A percentile compares a stretch with the other conserved stretches of the same genome.
Conservation (phyloP, 2,797 vertebrate species). For the Chelidonichthys spinosus region DNA sequence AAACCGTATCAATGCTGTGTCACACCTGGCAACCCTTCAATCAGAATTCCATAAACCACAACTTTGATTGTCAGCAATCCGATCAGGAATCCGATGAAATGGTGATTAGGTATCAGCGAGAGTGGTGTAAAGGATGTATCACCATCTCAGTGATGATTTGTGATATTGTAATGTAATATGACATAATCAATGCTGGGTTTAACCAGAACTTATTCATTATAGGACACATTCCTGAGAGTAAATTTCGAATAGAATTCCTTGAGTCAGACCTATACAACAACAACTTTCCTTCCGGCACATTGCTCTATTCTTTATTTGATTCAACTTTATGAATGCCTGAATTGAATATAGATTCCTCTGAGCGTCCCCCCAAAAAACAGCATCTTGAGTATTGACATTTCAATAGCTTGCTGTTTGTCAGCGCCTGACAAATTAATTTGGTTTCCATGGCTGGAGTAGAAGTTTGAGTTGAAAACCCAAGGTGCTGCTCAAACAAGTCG, state of each 20-base stretch:
- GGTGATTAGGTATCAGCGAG: background rate
- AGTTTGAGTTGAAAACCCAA: constrained; percentile 28
- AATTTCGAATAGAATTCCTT: background rate
- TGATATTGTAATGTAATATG: background rate
- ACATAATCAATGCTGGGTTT: background rate
- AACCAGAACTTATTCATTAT: background rate
- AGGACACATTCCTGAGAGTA: background rate
- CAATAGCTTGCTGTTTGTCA: constrained; percentile 43
- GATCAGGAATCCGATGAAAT: background rate
- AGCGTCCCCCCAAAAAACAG: constrained; percentile 12
- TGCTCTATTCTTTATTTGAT: constrained; percentile 16
- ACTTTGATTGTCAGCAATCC: background rate
- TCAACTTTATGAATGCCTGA: background rate
- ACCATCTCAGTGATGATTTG: background rate
- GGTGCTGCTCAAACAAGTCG: constrained; percentile 28
- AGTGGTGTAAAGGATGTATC: background rate
- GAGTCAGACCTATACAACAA: constrained; percentile 5
- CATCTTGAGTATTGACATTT: constrained; percentile 36
- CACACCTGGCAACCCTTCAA: background rate
- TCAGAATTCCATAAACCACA: background rate
- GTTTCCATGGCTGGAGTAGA: constrained; percentile 30
- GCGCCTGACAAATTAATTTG: constrained; percentile 53
- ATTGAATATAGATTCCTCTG: constrained; percentile 26
- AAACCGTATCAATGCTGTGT: background rate
- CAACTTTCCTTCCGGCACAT: background rate